A percentile compares a stretch with the other conserved stretches of the same genome.
phyloP scores from a whole-genome alignment of 2,113 vertebrate species.

The Nothoprocta pentlandii region DNA sequence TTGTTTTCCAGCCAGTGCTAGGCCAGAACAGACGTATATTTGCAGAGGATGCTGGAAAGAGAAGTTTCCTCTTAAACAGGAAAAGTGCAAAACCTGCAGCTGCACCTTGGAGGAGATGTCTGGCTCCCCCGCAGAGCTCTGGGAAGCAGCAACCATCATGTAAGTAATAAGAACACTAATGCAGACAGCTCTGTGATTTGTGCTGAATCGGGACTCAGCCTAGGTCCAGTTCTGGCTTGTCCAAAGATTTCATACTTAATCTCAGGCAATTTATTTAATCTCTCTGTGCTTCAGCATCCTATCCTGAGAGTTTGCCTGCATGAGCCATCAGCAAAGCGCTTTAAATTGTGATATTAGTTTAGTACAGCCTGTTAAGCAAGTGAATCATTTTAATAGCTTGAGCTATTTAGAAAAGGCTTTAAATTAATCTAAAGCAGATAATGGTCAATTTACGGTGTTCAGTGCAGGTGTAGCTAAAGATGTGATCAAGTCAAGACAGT shows the following conservation, averaged over 20 bases:
- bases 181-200: conserved; percentile 18
- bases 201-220: conserved; percentile 51
- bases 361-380: background rate
- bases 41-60: background rate
- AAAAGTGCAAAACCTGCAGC: background rate
- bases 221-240: conserved; percentile 48
- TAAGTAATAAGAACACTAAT: background rate
- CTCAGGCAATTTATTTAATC: conserved; percentile 44
- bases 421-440: background rate
- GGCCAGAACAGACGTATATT: background rate
- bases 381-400: background rate
- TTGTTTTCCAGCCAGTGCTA: background rate
- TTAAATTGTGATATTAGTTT: background rate
- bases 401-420: background rate
- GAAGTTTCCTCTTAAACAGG: background rate
- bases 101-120: background rate
- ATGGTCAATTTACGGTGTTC: background rate
- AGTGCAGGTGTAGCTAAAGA: background rate
- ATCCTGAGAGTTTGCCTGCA: background rate
- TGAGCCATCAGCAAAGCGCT: conserved; percentile 16
- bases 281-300: conserved; percentile 24
- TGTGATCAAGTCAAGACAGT: background rate
- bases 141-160: background rate
- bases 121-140: background rate
- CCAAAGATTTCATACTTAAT: conserved; percentile 26